Evolutionary conservation across 2,113 vertebrate genomes (phyloP), one percentile per base, ranked within the genome.

Genomic region (human (Homo sapiens)): DNA sequence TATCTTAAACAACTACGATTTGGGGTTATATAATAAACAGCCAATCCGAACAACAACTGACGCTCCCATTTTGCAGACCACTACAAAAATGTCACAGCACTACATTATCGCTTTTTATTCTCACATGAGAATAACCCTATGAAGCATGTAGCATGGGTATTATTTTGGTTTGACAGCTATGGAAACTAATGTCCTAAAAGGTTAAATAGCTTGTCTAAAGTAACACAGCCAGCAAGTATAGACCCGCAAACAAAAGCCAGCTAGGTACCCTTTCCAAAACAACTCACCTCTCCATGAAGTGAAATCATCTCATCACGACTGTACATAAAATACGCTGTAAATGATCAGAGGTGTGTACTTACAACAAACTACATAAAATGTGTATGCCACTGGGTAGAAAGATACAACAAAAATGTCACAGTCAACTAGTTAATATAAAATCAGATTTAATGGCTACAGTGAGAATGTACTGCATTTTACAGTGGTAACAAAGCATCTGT

Each of bases 161-260:
- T 38, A 68, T 20, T 84, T 73, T 4, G 0, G 70, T 45, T 14
- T 68, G 93, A 96, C 90, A 96, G 72, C 70, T 13, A 86, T 89
- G 78, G 70, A 95, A 55, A 89, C 50, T n/a, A 59, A 73, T n/a
- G 10, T 64, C 45, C 87, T 82, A 30, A n/a, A 86, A 64, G 64
- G 76, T 61, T 43, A 66, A 85, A 81, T 2, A 82, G 79, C 59
- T 35, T 87, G 8, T 68, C 88, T 90, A 38, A 27, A 96, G 70
- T 52, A 86, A 93, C 73, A 96, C 4, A 43, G 75, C 70, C 35
- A 94, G 85, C 55, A 81, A 96, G 40, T 30, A 22, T 23, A 82
- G 95, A 92, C 55, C 23, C 79, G 75, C 79, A 78, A 93, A 68
- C 81, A 73, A 52, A 95, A 83, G 22, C 73, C 80, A 94, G 64